Evolutionary conservation across 2,888 invertebrate species (phyloP), one percentile per base, ranked within the genome.

Genomic region (Ceramica pisi): DNA sequence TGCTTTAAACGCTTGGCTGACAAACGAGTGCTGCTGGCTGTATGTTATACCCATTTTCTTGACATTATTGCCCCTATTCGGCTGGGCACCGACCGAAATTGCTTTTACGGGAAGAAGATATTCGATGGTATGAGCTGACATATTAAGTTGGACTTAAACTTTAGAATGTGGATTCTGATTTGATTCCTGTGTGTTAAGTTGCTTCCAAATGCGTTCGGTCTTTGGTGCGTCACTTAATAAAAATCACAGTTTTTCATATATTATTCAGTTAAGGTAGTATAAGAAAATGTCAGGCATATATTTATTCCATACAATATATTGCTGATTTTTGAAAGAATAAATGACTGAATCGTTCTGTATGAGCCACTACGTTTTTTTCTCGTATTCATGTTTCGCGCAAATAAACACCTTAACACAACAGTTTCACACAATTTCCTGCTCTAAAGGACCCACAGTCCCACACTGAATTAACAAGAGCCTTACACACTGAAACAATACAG

Each of bases 11-110:
- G 46, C 23, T 48, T 10, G 31, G 21, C 53, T 56, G 31, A 74
- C 41, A 23, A 63, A 63, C 41, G 41, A 26, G 21, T 65, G n/a
- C 10, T 26, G 23, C 56, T 35, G 19, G 75, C 66, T 44, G 8
- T 75, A 66, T 26, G 23, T 72, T 66, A 66, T 50, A 67, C 8
- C 56, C 44, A 50, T 66, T 75, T 72, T 57, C 56, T 57, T 26
- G 44, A 72, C 67, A 66, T 66, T 66, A 66, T 66, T 66, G 35
- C 44, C 21, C 35, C 50, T 56, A 75, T 75, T 72, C 50, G 50
- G 67, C 44, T 66, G 56, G 67, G 48, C 56, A 44, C 19, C 21
- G 56, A 38, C 56, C 38, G 44, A 72, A 75, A 72, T 72, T 66
- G 56, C 50, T 66, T 75, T 72, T 35, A 38, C n/a, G 26, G 44